These are phyloP conservation scores for Drosophila tropicalis DNA, from an alignment of 1,140 invertebrate species.

Conservation along the genomic window DNA sequence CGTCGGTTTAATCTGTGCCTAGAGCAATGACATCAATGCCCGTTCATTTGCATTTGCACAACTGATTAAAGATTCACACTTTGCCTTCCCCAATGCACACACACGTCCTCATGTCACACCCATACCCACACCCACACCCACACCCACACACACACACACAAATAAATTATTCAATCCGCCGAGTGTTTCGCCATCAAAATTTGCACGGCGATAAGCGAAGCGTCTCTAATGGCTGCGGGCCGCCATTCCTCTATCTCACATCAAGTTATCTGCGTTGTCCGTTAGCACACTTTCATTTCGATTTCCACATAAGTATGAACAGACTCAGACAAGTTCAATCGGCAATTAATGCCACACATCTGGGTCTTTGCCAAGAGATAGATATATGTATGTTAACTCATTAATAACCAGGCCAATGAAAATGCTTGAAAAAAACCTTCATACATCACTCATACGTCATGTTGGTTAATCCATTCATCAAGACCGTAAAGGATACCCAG, in stretches of 20 bases:
- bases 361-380: constrained; percentile 43
- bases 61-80: constrained; percentile 55
- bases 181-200: constrained; percentile 44
- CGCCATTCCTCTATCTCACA: constrained; percentile 3
- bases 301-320: background rate
- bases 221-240: constrained; percentile 28
- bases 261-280: background rate
- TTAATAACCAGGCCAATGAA: constrained; percentile 60
- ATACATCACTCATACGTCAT: constrained; percentile 78
- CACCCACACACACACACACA: background rate
- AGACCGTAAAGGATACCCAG: constrained; percentile 21
- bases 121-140: background rate
- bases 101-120: background rate
- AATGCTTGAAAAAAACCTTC: constrained; percentile 30
- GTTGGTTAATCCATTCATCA: constrained; percentile 73
- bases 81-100: background rate
- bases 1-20: constrained; percentile 33
- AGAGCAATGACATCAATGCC: constrained; percentile 26
- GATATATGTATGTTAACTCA: constrained; percentile 41
- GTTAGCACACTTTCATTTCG: constrained; percentile 3
- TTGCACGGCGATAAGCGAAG: constrained; percentile 30
- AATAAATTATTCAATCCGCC: constrained; percentile 55
- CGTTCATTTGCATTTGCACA: constrained; percentile 55
- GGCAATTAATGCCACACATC: constrained; percentile 67
- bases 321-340: constrained; percentile 40